Evolutionary conservation across 1,140 invertebrate species (phyloP).

Genomic region (Coptotermes formosanus): DNA sequence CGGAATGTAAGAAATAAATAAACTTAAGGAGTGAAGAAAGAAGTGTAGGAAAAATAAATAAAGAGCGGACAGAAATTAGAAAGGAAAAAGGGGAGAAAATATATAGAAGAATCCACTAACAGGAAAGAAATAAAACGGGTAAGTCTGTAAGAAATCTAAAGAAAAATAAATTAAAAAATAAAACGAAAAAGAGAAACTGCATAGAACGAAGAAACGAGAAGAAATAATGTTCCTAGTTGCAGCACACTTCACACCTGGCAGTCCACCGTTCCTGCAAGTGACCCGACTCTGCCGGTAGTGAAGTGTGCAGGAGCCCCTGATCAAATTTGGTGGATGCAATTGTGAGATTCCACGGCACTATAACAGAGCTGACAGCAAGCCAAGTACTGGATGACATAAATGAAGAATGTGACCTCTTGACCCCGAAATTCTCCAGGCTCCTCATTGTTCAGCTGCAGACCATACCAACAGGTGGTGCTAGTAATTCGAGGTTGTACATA

Average conservation of each 20-base stretch:
- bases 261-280: no score
- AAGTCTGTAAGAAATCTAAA: no score
- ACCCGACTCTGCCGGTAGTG: neutral
- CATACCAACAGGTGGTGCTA: neutral
- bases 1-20: no score
- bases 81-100: no score
- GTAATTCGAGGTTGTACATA: neutral
- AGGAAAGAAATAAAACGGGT: no score
- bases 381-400: neutral
- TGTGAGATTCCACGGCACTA: neutral
- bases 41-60: no score
- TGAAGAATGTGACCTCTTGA: neutral
- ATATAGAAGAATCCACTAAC: no score
- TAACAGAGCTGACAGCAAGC: neutral
- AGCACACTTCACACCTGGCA: no score
- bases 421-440: neutral
- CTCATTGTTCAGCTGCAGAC: neutral
- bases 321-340: neutral
- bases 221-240: neutral
- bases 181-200: no score
- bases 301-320: neutral
- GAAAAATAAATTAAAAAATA: no score
- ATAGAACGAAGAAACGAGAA: neutral
- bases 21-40: no score
- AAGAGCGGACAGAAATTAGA: no score